Percentiles rank a stretch among this genome's conserved stretches.
Conservation (phyloP, 2,888 invertebrate species). For the Venustoraphidia nigricollis region DNA sequence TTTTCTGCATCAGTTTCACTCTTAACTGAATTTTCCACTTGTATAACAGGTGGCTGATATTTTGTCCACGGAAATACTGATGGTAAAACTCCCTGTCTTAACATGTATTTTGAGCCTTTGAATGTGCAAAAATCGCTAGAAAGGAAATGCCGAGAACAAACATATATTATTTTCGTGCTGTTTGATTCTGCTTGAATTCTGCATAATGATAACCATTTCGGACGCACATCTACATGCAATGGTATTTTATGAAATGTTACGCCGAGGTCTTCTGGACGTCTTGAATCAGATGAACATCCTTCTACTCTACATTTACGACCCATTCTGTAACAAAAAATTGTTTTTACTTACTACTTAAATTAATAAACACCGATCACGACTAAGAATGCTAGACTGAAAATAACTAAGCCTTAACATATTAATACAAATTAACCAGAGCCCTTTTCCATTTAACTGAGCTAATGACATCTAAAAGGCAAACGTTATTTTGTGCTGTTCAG, state of each 20-base stretch:
- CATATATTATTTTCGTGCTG: slow-evolving; percentile 40
- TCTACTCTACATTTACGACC: slow-evolving; percentile 47
- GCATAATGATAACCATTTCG: slow-evolving; percentile 50
- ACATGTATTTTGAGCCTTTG: slow-evolving; percentile 51
- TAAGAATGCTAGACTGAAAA: too few relatives aligned
- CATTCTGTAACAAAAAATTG: slow-evolving; percentile 27
- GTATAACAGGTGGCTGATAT: slow-evolving; percentile 13
- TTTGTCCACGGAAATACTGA: slow-evolving; percentile 53
- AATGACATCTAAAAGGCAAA: too few relatives aligned
- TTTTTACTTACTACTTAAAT: background rate
- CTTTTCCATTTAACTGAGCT: too few relatives aligned
- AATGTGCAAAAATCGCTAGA: slow-evolving; percentile 55
- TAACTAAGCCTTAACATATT: too few relatives aligned
- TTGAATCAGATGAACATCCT: slow-evolving; percentile 44
- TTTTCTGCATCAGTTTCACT: background rate
- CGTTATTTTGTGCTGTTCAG: too few relatives aligned
- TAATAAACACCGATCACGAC: too few relatives aligned
- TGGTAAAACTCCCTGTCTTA: slow-evolving; percentile 55
- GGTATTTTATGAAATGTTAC: slow-evolving; percentile 66
- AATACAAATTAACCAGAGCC: too few relatives aligned
- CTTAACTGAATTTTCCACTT: slow-evolving; percentile 1
- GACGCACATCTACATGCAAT: slow-evolving; percentile 39
- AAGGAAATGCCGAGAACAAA: slow-evolving; percentile 63
- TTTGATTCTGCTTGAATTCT: slow-evolving; percentile 32
- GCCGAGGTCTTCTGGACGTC: slow-evolving; percentile 44